Evolutionary conservation across 64 coral and sea anemone species (phyloP), one percentile per base, ranked within the genome.

Genomic region (Platygyra sinensis): DNA sequence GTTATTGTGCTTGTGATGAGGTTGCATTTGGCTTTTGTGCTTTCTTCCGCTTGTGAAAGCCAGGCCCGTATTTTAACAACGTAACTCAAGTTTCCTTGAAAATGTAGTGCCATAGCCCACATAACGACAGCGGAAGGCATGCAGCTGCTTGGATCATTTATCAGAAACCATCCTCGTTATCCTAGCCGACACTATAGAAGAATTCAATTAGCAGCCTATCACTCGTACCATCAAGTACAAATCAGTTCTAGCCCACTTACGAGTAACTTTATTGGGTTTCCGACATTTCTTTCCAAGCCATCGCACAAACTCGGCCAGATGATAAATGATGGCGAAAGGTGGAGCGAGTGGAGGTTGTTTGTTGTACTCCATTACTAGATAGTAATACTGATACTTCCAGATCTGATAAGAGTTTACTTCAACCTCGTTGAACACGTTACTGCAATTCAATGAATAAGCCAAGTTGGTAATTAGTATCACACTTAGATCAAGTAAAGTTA

Each of bases 381-480:
- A 77, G 62, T 91, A 91, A 27, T 86, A 86, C 16, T 86, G 90
- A 73, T 86, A 91, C 32, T 91, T 91, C 90, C 90, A 91, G 46
- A 91, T 91, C 80, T 91, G 71, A 32, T 91, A 86, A 1, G 90
- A 82, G 20, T 91, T 86, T 9, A 76, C 49, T 63, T 91, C 80
- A 42, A 91, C 90, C 38, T 91, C 80, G 19, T 74, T 86, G 69
- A 91, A 91, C 38, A 86, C 81, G 60, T 91, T 91, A 62, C 90
- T 91, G 73, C 30, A 83, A 67, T 64, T 17, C 24, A 71, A 67
- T 29, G 20, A 61, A 62, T 17, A 18, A 17, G 28, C 22, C 24
- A 69, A n/a, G 20, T 67, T 67, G 9, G 64, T n/a, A 67, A 67
- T 67, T 67, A 22, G 64, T n/a, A 67, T 24, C 52, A 55, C 13